Percentiles rank a stretch among this genome's conserved stretches.
phyloP scores from a whole-genome alignment of 2,797 vertebrate genomes.

The Babyrousa celebensis region DNA sequence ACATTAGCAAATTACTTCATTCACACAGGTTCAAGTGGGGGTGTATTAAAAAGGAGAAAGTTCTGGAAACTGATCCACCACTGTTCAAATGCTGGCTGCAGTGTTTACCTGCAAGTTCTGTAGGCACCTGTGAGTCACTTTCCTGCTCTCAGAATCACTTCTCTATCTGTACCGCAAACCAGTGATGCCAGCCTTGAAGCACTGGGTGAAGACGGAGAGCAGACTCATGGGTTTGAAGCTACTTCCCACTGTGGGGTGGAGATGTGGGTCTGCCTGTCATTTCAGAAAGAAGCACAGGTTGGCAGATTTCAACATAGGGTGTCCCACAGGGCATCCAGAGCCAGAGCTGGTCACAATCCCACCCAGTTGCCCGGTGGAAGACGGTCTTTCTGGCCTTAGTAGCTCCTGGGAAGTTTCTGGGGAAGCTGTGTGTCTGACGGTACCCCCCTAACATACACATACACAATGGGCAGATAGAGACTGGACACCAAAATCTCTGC shows the following conservation, averaged over 20 bases:
- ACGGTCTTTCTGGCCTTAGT: not conserved
- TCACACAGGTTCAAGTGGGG: not conserved
- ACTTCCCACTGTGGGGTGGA: not conserved
- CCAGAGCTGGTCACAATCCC: not conserved
- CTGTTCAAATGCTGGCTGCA: not conserved
- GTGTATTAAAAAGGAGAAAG: not conserved
- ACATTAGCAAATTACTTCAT: not conserved
- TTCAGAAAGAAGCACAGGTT: not conserved
- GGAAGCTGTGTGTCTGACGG: not conserved
- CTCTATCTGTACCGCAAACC: not conserved
- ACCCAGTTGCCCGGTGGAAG: not conserved
- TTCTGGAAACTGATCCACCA: not conserved
- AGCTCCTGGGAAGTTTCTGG: not conserved
- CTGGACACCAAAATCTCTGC: not conserved
- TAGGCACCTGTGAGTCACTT: not conserved
- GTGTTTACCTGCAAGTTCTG: not conserved
- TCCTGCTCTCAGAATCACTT: rapidly evolving
- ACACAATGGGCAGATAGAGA: not conserved
- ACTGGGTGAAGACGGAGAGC: not conserved
- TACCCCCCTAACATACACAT: not conserved
- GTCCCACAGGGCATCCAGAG: not conserved
- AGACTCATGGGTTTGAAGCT: not conserved
- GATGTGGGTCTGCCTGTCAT: not conserved
- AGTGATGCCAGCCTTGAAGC: not conserved
- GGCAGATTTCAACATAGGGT: not conserved